Evolutionary conservation across 2,888 invertebrate genomes (phyloP).

Genomic region (Acanthopleura granulata): DNA sequence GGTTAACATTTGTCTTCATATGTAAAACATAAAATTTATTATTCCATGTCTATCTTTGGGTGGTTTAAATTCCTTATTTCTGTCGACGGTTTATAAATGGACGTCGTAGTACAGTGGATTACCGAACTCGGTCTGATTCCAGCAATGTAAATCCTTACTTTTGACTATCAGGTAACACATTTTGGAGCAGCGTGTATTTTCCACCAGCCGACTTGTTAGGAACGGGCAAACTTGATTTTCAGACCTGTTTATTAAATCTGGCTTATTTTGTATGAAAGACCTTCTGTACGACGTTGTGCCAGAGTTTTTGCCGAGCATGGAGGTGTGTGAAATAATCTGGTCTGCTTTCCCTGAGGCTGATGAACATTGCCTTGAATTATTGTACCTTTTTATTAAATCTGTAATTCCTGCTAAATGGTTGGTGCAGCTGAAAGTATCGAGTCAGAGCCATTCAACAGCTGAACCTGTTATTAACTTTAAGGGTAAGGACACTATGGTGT

Average conservation of each 20-base stretch:
- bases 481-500: no score
- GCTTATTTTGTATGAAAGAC: background rate
- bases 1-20: no score
- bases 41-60: no score
- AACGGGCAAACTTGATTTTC: background rate
- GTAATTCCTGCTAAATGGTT: background rate
- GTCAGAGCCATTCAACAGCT: no score
- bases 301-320: background rate
- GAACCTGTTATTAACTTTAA: no score
- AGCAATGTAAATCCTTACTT: background rate
- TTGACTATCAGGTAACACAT: background rate
- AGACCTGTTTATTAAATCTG: background rate
- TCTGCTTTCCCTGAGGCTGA: background rate
- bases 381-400: background rate
- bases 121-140: background rate
- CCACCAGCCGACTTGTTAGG: background rate
- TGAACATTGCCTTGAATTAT: background rate
- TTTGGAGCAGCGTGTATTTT: background rate
- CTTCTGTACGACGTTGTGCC: background rate
- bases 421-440: no score
- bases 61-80: no score
- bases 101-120: no score
- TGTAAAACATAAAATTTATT: no score
- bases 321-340: background rate
- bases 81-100: no score